Conservation (phyloP, 2,888 invertebrate species). For the Limnephilus marmoratus region DNA sequence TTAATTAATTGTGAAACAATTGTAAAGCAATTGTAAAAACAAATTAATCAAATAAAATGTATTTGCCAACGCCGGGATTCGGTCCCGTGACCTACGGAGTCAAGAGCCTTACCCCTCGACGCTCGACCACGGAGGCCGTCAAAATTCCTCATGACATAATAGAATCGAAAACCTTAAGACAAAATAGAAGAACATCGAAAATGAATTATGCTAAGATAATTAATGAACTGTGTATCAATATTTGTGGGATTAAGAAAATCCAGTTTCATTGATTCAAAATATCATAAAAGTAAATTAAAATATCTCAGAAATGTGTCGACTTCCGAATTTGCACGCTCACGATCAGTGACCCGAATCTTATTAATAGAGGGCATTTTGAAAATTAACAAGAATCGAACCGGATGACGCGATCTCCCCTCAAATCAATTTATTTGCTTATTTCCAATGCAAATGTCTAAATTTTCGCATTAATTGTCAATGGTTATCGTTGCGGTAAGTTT, state of each 20-base stretch:
- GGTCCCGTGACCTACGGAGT: no score
- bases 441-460: constrained; percentile 48
- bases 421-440: constrained; percentile 25
- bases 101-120: no score
- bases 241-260: neutral
- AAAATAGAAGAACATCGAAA: neutral
- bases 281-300: neutral
- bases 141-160: no score
- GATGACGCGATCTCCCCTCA: constrained; percentile 49
- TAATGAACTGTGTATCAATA: neutral
- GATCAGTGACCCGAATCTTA: constrained; percentile 30
- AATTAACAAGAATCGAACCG: constrained; percentile 38
- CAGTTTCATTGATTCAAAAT: neutral
- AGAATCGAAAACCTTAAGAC: no score
- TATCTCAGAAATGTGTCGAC: neutral
- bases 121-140: no score
- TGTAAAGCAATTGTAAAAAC: no score
- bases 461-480: constrained; percentile 56
- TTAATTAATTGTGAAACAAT: no score
- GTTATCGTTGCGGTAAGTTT: constrained; percentile 55
- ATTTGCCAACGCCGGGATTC: no score
- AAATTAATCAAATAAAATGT: no score
- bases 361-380: constrained; percentile 14
- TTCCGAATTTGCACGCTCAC: neutral
- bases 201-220: neutral